Conservation (phyloP, 2,888 invertebrate genomes). For the Brenthis daphne region DNA sequence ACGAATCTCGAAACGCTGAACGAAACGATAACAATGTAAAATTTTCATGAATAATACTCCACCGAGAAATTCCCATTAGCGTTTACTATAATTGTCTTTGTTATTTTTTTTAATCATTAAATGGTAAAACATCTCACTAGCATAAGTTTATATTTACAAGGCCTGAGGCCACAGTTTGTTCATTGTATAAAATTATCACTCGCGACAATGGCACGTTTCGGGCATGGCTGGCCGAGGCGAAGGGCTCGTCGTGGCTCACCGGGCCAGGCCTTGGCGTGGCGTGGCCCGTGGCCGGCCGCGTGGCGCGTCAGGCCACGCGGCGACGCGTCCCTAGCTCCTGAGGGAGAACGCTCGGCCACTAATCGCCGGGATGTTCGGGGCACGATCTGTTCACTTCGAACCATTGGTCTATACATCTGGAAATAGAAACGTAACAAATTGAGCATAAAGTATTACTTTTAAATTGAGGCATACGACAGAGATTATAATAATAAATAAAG, state of each 20-base stretch:
- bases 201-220: constrained; percentile 62
- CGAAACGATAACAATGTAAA: constrained; percentile 67
- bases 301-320: constrained; percentile 20
- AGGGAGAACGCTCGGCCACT: constrained; percentile 58
- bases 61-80: constrained; percentile 66
- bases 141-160: constrained; percentile 74
- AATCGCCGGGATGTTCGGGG: constrained; percentile 99
- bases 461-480: no score
- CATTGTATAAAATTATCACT: constrained; percentile 76
- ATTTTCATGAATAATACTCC: constrained; percentile 64
- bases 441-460: not conserved
- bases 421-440: constrained; percentile 57
- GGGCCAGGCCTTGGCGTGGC: constrained; percentile 77
- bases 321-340: constrained; percentile 27
- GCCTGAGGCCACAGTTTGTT: constrained; percentile 70
- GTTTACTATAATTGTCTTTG: constrained; percentile 70
- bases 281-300: constrained; percentile 69
- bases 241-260: constrained; percentile 68
- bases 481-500: no score
- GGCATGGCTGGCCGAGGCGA: constrained; percentile 29
- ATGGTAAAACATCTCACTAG: constrained; percentile 80
- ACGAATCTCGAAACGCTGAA: constrained; percentile 59
- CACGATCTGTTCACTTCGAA: constrained; percentile 99
- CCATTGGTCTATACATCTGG: constrained; percentile 99
- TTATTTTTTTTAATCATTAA: constrained; percentile 61